A percentile compares a stretch with the other conserved stretches of the same genome.
These are phyloP conservation scores for Tolmerus cingulatus DNA, from an alignment of 2,888 invertebrate species.

Conservation along the genomic window DNA sequence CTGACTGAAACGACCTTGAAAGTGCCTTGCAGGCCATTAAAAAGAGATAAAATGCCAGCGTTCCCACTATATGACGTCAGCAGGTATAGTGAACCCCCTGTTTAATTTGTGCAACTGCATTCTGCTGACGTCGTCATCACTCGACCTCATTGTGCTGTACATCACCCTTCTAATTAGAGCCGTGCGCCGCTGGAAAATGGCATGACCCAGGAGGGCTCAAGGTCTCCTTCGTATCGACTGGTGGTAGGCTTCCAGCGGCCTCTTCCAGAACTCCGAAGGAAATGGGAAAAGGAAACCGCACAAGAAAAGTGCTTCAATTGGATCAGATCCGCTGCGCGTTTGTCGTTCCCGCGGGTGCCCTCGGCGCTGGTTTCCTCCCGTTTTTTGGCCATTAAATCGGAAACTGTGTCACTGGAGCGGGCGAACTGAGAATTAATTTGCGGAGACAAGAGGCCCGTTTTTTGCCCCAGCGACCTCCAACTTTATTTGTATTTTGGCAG, in stretches of 20 bases:
- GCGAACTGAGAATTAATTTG: not conserved
- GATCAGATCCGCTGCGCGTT: conserved; percentile 7
- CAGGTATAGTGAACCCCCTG: conserved; percentile 18
- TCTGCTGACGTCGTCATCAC: conserved; percentile 33
- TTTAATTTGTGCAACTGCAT: conserved; percentile 39
- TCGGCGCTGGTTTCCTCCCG: not conserved
- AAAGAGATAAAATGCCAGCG: conserved; percentile 12
- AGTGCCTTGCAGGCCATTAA: conserved; percentile 30
- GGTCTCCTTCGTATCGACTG: conserved; percentile 30
- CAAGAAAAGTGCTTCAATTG: conserved; percentile 18
- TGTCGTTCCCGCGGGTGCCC: not conserved
- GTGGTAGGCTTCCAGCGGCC: not conserved
- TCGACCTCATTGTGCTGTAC: conserved; percentile 29
- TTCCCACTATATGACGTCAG: conserved; percentile 35
- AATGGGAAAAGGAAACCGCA: not conserved
- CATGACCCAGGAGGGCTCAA: conserved; percentile 34
- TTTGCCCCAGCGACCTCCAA: not conserved
- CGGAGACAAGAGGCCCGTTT: not conserved
- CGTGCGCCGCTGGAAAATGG: conserved; percentile 9
- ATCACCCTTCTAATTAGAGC: conserved; percentile 26
- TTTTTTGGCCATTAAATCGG: not conserved
- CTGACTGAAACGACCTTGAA: conserved; percentile 40
- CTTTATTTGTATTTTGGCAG: conserved; percentile 8
- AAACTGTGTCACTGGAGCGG: conserved; percentile 26
- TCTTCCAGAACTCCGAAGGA: not conserved